phyloP scores from a whole-genome alignment of 2,113 vertebrate species.

The Mobula hypostoma region DNA sequence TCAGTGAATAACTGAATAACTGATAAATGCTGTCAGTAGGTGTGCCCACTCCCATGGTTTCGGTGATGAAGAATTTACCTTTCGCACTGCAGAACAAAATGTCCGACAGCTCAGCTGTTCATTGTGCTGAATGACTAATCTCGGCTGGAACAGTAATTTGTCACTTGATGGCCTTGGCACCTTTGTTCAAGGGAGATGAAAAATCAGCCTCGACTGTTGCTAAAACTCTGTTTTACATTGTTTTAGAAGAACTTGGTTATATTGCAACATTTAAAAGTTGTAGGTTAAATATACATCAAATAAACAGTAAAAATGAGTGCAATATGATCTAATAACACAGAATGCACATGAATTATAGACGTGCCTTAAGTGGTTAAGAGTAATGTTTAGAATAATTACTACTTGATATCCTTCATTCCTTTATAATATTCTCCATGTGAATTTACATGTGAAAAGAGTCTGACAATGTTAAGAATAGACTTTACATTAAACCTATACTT shows the following conservation, averaged over 20 bases:
- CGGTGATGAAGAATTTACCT: background rate
- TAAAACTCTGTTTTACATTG: background rate
- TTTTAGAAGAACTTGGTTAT: background rate
- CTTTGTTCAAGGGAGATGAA: background rate
- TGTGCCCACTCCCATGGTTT: background rate
- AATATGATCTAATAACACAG: background rate
- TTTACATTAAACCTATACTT: slow-evolving; percentile 19
- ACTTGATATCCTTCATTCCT: background rate
- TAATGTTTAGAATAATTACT: background rate
- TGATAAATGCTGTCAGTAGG: background rate
- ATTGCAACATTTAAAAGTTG: background rate
- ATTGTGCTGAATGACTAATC: background rate
- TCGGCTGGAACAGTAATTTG: background rate
- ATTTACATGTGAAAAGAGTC: background rate
- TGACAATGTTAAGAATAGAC: background rate
- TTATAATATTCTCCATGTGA: too few species aligned
- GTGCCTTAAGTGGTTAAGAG: background rate
- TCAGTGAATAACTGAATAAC: background rate
- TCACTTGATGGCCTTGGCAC: background rate
- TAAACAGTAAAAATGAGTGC: background rate
- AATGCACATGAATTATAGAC: background rate
- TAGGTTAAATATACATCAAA: background rate
- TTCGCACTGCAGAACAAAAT: background rate
- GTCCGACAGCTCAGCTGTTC: background rate
- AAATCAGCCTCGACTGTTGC: background rate